A percentile compares a stretch with the other conserved stretches of the same genome.
These are phyloP conservation scores for Hecatera dysodea DNA, from an alignment of 2,888 invertebrate species.

Conservation along the genomic window DNA sequence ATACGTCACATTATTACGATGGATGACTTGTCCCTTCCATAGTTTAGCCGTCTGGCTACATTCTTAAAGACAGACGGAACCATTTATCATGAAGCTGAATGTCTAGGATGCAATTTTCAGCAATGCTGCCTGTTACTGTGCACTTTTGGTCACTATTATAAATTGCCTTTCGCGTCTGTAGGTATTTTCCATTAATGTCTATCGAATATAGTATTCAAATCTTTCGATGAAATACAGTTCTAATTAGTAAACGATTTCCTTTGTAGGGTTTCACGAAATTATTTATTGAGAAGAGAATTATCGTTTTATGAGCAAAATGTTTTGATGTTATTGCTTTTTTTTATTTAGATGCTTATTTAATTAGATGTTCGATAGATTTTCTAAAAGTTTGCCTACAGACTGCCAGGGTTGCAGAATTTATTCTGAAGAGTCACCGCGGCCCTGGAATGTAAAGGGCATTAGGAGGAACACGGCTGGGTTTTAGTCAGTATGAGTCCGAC, in stretches of 20 bases:
- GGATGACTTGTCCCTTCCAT: conserved; percentile 63
- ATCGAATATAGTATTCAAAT: conserved; percentile 23
- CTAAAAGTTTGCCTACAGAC: too few species aligned
- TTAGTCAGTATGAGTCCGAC: too few species aligned
- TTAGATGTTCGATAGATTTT: too few species aligned
- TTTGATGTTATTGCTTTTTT: neutral
- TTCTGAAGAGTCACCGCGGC: too few species aligned
- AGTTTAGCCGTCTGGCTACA: conserved; percentile 61
- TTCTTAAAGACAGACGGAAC: conserved; percentile 67
- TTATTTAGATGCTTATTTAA: too few species aligned
- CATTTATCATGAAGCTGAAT: conserved; percentile 68
- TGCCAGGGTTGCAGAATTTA: too few species aligned
- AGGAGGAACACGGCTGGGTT: too few species aligned
- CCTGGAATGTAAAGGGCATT: too few species aligned
- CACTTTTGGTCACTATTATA: conserved; percentile 64
- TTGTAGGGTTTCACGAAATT: neutral
- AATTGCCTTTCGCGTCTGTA: conserved; percentile 51
- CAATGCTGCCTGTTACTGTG: conserved; percentile 63
- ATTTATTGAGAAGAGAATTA: neutral
- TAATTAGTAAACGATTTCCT: conserved; percentile 24
- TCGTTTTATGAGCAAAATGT: neutral
- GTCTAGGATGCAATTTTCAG: conserved; percentile 70
- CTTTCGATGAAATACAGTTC: conserved; percentile 2
- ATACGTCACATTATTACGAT: conserved; percentile 66
- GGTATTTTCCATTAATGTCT: conserved; percentile 27